These are phyloP conservation scores for Takifugu flavidus DNA, from an alignment of 2,113 vertebrate species.

Conservation along the genomic window DNA sequence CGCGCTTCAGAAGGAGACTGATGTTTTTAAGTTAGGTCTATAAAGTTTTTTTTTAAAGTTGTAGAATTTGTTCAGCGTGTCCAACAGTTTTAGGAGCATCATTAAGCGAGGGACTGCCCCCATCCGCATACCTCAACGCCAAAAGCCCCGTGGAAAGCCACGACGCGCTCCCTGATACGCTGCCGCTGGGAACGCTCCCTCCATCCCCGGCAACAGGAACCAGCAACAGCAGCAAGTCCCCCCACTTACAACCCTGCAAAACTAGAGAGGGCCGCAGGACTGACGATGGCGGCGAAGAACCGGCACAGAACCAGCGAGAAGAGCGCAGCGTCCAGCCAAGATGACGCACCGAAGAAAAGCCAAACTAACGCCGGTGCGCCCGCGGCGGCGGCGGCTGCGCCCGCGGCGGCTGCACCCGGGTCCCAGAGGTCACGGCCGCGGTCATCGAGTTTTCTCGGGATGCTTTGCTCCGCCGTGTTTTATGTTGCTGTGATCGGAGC, in stretches of 20 bases:
- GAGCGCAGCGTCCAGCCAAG: conserved; percentile 36
- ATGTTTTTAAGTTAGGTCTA: background rate
- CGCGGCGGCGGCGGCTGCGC: conserved; percentile 7
- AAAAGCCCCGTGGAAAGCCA: conserved; percentile 53
- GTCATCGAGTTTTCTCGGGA: conserved; percentile 40
- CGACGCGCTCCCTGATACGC: conserved; percentile 73
- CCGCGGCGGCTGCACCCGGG: conserved; percentile 2
- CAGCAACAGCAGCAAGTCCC: conserved; percentile 4
- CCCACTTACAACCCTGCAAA: background rate
- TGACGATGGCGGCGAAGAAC: conserved; percentile 70
- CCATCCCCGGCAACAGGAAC: conserved; percentile 57
- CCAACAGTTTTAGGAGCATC: background rate
- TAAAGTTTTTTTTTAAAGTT: background rate
- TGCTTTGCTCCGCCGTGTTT: conserved; percentile 38
- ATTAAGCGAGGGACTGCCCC: conserved; percentile 52
- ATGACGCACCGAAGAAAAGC: conserved; percentile 69
- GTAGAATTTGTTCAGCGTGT: conserved; percentile 10
- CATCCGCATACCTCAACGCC: conserved; percentile 61
- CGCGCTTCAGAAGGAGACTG: too few species aligned
- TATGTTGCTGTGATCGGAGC: conserved; percentile 61
- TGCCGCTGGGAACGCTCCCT: conserved; percentile 17
- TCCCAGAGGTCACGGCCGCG: conserved; percentile 31
- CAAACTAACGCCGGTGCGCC: conserved; percentile 49
- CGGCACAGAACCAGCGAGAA: conserved; percentile 69
- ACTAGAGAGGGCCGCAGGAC: background rate